Conservation (phyloP, 2,888 invertebrate genomes). For the Lydus trimaculatus region DNA sequence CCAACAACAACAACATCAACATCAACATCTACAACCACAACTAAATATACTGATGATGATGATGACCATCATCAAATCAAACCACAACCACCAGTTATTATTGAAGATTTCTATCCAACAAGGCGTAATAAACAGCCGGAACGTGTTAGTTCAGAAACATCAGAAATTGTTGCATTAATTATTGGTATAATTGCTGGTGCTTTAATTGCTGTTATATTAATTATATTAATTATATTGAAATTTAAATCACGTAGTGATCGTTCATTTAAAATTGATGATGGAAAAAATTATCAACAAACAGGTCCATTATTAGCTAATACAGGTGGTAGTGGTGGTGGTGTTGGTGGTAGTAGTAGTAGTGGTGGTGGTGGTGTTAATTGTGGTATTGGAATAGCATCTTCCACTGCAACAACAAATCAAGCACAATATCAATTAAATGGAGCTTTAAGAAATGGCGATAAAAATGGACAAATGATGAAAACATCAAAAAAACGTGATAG, state of each 20-base stretch:
- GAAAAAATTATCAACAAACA: constrained; percentile 73
- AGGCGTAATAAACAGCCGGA: constrained; percentile 54
- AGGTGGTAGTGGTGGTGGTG: neutral
- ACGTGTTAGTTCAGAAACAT: constrained; percentile 72
- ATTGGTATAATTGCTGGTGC: constrained; percentile 92
- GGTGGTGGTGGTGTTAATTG: neutral
- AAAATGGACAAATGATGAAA: constrained; percentile 56
- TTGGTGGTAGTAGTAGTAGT: neutral
- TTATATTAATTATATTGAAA: constrained; percentile 89
- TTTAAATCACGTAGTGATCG: constrained; percentile 86
- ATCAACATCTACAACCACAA: constrained; percentile 41
- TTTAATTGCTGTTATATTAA: constrained; percentile 87
- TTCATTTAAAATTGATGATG: constrained; percentile 93
- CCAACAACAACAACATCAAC: constrained; percentile 35
- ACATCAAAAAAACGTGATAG: constrained; percentile 73
- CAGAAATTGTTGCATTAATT: constrained; percentile 78
- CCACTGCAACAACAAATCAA: constrained; percentile 31
- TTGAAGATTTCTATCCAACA: constrained; percentile 52
- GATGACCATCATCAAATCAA: constrained; percentile 51
- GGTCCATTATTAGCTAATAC: constrained; percentile 70
- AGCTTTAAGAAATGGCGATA: constrained; percentile 64
- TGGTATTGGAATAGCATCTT: too few species aligned
- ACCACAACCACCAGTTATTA: constrained; percentile 51
- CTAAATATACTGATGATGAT: constrained; percentile 50
- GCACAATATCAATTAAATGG: constrained; percentile 63